Conservation (phyloP, 2,113 vertebrate genomes). For the Grantiella picta region DNA sequence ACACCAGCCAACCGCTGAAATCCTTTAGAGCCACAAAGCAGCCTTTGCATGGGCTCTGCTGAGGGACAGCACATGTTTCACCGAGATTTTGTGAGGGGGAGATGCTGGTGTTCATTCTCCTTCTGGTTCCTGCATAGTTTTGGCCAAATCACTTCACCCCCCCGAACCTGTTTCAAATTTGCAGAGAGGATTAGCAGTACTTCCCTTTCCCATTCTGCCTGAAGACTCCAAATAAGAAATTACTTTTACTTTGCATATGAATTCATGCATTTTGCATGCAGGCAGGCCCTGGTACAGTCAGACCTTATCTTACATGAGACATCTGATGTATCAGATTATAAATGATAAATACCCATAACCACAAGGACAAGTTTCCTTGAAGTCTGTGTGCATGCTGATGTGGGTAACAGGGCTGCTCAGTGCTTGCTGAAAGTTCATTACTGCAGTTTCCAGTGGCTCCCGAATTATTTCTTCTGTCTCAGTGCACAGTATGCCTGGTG, state of each 20-base stretch:
- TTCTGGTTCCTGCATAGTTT: background rate
- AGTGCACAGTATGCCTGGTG: background rate
- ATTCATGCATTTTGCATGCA: background rate
- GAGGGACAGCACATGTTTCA: background rate
- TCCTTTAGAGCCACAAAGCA: background rate
- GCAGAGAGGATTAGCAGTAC: background rate
- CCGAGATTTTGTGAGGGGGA: background rate
- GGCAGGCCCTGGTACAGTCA: background rate
- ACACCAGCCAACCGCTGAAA: background rate
- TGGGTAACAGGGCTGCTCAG: background rate
- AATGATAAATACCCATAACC: background rate
- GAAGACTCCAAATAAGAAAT: background rate
- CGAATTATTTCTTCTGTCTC: background rate
- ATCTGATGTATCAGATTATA: background rate
- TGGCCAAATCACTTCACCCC: background rate
- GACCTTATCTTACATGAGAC: background rate
- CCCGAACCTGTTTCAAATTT: background rate
- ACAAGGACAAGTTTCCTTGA: constrained; percentile 45
- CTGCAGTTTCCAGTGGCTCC: background rate
- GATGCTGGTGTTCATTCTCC: background rate
- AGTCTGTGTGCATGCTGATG: constrained; percentile 36
- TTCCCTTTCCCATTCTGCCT: background rate
- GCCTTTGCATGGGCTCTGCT: background rate
- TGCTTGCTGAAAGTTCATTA: background rate
- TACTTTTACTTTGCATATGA: background rate